Conservation (phyloP, 2,888 invertebrate species). For the Polydrusus tereticollis region DNA sequence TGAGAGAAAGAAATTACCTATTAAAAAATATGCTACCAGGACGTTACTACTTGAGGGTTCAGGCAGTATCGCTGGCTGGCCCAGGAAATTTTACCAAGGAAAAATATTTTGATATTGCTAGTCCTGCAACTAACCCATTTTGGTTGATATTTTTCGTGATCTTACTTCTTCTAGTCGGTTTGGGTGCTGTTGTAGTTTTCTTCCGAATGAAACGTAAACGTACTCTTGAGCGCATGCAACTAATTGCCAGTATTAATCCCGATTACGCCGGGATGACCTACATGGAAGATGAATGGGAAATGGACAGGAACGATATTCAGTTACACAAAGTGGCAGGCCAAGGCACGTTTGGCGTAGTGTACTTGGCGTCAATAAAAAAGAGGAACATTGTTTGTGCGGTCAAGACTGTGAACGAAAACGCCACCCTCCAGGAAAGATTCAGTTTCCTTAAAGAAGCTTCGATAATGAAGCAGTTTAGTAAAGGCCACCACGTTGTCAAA, state of each 20-base stretch:
- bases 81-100: constrained; percentile 64
- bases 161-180: constrained; percentile 31
- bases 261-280: constrained; percentile 68
- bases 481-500: constrained; percentile 76
- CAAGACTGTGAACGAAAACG: constrained; percentile 74
- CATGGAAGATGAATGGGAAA: constrained; percentile 80
- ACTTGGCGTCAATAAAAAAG: constrained; percentile 71
- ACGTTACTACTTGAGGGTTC: constrained; percentile 66
- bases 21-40: constrained; percentile 68
- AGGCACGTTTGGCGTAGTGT: constrained; percentile 83
- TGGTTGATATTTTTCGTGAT: constrained; percentile 37
- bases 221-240: constrained; percentile 63
- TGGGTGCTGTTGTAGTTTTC: constrained; percentile 51
- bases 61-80: constrained; percentile 74
- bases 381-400: constrained; percentile 70
- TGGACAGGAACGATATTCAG: constrained; percentile 72
- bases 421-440: constrained; percentile 71
- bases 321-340: constrained; percentile 72
- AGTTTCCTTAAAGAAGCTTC: constrained; percentile 80
- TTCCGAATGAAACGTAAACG: constrained; percentile 60
- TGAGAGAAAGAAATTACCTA: constrained; percentile 8
- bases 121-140: constrained; percentile 21
- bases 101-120: constrained; percentile 52
- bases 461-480: constrained; percentile 78
- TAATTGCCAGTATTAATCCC: constrained; percentile 75